These are phyloP conservation scores for Sarcophaga carnaria DNA, from an alignment of 2,888 invertebrate species.

Conservation along the genomic window DNA sequence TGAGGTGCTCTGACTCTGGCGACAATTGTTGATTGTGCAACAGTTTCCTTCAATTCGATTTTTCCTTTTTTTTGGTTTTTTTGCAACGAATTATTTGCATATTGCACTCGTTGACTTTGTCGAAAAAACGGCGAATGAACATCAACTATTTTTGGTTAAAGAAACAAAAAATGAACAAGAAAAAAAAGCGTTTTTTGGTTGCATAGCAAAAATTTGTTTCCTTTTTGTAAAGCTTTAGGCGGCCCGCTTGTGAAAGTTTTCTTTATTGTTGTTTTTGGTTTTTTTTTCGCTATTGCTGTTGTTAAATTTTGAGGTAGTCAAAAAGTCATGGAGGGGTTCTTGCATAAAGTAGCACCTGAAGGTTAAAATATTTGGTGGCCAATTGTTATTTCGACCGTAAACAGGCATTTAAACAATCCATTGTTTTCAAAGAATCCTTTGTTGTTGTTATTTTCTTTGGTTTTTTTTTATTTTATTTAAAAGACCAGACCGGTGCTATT, in stretches of 20 bases:
- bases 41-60: slow-evolving; percentile 6
- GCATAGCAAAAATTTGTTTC: slow-evolving; percentile 18
- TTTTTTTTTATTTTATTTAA: slow-evolving; percentile 1
- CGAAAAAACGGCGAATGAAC: slow-evolving; percentile 26
- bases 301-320: slow-evolving; percentile 49
- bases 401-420: slow-evolving; percentile 63
- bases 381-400: slow-evolving; percentile 66
- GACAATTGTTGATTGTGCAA: slow-evolving; percentile 67
- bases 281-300: not conserved
- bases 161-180: slow-evolving; percentile 21
- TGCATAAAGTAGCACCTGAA: slow-evolving; percentile 69
- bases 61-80: not conserved
- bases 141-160: slow-evolving; percentile 46
- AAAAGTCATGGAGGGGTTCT: slow-evolving; percentile 53
- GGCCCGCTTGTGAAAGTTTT: slow-evolving; percentile 65
- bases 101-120: slow-evolving; percentile 62
- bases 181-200: slow-evolving; percentile 7
- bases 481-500: not conserved
- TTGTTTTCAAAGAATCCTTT: slow-evolving; percentile 31
- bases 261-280: slow-evolving; percentile 12
- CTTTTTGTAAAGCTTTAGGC: slow-evolving; percentile 56
- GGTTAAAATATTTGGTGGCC: slow-evolving; percentile 68
- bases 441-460: not conserved
- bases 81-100: slow-evolving; percentile 55
- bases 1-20: slow-evolving; percentile 52